These are phyloP conservation scores for Sisor rabdophorus DNA, from an alignment of 2,113 vertebrate species.

Conservation along the genomic window DNA sequence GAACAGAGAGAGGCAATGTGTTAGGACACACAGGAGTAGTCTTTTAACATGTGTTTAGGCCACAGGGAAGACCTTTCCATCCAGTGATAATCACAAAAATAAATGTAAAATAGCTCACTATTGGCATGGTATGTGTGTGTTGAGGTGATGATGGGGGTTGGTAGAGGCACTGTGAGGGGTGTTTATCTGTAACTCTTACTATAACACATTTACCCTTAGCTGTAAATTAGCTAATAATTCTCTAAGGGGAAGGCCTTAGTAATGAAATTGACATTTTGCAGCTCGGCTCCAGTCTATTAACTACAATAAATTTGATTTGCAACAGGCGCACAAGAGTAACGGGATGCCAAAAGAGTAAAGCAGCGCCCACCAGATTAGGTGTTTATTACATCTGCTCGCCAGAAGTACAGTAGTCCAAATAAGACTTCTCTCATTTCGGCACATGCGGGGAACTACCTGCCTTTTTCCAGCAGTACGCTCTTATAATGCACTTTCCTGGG, in stretches of 20 bases:
- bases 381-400: constrained; percentile 68
- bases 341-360: constrained; percentile 18
- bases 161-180: constrained; percentile 37
- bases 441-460: constrained; percentile 59
- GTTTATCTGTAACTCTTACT: constrained; percentile 74
- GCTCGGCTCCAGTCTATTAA: constrained; percentile 77
- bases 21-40: constrained; percentile 58
- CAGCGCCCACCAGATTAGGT: constrained; percentile 29
- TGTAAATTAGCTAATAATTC: constrained; percentile 77
- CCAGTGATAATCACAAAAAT: constrained; percentile 73
- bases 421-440: constrained; percentile 59
- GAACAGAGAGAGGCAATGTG: constrained; percentile 26
- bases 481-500: neutral
- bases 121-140: constrained; percentile 62
- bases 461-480: constrained; percentile 18
- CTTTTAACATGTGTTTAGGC: constrained; percentile 75
- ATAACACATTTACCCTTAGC: constrained; percentile 73
- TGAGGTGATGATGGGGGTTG: constrained; percentile 42
- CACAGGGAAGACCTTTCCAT: constrained; percentile 72
- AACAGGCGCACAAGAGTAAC: constrained; percentile 69
- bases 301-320: constrained; percentile 79
- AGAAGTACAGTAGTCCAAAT: constrained; percentile 64
- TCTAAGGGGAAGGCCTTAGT: constrained; percentile 76
- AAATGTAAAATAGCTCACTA: constrained; percentile 73
- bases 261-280: constrained; percentile 79